Conservation (phyloP, 2,113 vertebrate genomes). For the Pagrus major region DNA sequence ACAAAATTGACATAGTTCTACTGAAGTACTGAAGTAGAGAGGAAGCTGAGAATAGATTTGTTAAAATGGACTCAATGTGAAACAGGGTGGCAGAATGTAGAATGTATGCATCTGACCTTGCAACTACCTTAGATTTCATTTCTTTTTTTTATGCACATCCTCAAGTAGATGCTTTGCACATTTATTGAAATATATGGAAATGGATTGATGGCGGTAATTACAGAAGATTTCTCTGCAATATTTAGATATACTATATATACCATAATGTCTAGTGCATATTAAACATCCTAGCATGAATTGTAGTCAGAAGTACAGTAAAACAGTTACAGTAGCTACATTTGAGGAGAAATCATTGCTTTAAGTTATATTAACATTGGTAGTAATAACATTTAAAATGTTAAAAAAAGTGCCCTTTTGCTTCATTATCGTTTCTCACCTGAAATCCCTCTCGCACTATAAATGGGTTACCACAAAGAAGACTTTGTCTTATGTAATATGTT, state of each 20-base stretch:
- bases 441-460: conserved; percentile 48
- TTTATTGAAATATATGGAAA: neutral
- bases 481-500: conserved; percentile 36
- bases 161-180: neutral
- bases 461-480: conserved; percentile 40
- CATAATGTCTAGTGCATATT: neutral
- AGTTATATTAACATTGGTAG: conserved; percentile 34
- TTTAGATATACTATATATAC: neutral
- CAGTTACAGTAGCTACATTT: conserved; percentile 6
- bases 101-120: too few relatives aligned
- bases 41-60: too few relatives aligned
- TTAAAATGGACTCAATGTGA: too few relatives aligned
- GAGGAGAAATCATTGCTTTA: conserved; percentile 11
- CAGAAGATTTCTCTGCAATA: neutral
- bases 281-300: conserved; percentile 2
- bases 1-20: too few relatives aligned
- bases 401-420: conserved; percentile 43
- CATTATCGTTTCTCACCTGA: conserved; percentile 44
- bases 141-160: neutral
- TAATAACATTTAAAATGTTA: conserved; percentile 50
- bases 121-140: too few relatives aligned
- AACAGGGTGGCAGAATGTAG: too few relatives aligned
- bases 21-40: too few relatives aligned
- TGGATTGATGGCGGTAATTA: neutral
- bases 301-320: conserved; percentile 32